These are phyloP conservation scores for Pristionchus japonicus DNA, from an alignment of 2,888 invertebrate species.

Conservation along the genomic window DNA sequence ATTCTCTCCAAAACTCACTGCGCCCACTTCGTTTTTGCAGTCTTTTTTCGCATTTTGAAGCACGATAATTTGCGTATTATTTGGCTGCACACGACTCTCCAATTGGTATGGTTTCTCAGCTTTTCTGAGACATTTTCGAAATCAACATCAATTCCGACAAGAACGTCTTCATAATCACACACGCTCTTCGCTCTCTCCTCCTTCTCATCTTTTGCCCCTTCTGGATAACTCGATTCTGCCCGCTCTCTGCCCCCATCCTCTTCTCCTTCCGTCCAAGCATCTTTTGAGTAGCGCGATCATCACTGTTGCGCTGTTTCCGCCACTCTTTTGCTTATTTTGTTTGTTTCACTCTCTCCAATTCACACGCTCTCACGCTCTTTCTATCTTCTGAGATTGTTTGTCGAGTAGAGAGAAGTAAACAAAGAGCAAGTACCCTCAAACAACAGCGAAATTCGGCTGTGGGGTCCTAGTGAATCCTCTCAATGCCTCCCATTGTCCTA, in stretches of 20 bases:
- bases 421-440: not conserved
- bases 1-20: not conserved
- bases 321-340: not conserved
- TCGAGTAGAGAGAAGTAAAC: no score
- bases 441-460: not conserved
- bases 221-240: not conserved
- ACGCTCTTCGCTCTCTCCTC: slow-evolving; percentile 7
- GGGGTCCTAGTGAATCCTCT: not conserved
- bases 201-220: slow-evolving; percentile 7
- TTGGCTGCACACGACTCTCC: no score
- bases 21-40: not conserved
- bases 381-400: no score
- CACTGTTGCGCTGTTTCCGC: not conserved
- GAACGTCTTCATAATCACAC: not conserved
- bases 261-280: not conserved
- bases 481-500: slow-evolving; percentile 7
- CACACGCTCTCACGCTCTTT: not conserved
- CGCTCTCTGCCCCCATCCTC: not conserved
- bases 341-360: not conserved
- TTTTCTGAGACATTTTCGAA: no score
- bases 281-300: slow-evolving; percentile 6
- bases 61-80: not conserved
- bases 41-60: not conserved
- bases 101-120: no score
- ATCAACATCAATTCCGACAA: not conserved